Evolutionary conservation across 2,113 vertebrate genomes (phyloP), one percentile per base, ranked within the genome.

Genomic region (Eupsittula cactorum): DNA sequence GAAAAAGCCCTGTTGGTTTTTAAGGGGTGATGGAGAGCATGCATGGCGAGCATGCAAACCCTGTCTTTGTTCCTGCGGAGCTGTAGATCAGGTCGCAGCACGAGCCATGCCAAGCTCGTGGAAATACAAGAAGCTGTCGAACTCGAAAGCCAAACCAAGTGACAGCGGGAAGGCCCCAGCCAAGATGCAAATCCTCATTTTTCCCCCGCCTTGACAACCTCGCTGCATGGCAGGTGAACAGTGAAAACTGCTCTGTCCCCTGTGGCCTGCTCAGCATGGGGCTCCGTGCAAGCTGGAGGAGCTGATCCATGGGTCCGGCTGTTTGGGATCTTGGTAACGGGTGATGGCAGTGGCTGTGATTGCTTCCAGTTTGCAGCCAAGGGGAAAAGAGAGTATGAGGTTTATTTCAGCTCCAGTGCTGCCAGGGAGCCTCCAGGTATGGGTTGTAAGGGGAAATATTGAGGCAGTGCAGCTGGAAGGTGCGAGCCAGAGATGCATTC

Each of bases 301-400:
- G 59, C 31, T 2, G 35, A 11, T 41, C 47, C 76, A 31, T 1
- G 3, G 33, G 10, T 18, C 20, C 31, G 57, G 57, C 77, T 86
- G 70, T 16, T 2, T 0, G 42, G 41, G 25, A 27, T 49, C 42
- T n/a, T 1, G 1, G 74, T 16, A 19, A 7, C 0, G 4, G 49
- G 9, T 25, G 27, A 50, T 29, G 74, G 50, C 59, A 63, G 67
- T 2, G 4, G 21, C 77, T 90, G 82, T 7, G 55, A 31, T 28
- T 59, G 52, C 37, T 94, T 70, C 35, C 1, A 4, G 8, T 24
- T 55, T 90, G 76, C 63, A 90, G 63, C 41, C 77, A 20, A 67
- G 33, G 37, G n/a, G 23, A 8, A 59, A 52, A 70, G 84, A 55
- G 67, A 64, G 16, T 21, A 12, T 6, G 53, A 75, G 14, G 82